Evolutionary conservation across 2,797 vertebrate species (phyloP), one percentile per base, ranked within the genome.

Genomic region (Xiphophorus birchmanni): DNA sequence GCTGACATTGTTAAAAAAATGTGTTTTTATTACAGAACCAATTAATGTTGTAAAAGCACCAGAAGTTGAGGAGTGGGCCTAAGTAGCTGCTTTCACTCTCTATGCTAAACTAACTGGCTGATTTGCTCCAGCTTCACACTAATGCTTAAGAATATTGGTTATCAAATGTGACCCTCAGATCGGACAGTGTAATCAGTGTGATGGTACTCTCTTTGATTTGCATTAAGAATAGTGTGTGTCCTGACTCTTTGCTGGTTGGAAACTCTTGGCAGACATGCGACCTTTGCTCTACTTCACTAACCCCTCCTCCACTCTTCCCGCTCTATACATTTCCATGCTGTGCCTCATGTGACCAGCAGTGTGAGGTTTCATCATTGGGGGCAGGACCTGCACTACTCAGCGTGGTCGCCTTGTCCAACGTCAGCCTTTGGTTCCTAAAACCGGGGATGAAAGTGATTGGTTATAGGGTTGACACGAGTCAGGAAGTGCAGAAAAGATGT

Each of bases 231-330:
- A 83, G 78, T 72, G 56, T 79, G 23, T 80, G 80, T 54, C 74
- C 85, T 80, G 73, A 79, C 73, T 65, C 21, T 29, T 47, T 60
- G 73, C 73, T 29, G 42, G 69, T 45, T 52, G 54, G 74, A 75
- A 77, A 81, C 76, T 65, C 76, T 32, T 81, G 86, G 87, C 44
- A 78, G 29, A 81, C 69, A 56, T 29, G 18, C 82, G 89, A 93
- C 91, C 93, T 93, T 94, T 94, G 89, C 72, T 89, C 93, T 81
- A 94, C 78, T 89, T 92, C 40, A 74, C 73, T 79, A 54, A 84
- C 73, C 82, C 85, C 84, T 42, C 84, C 89, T 87, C 85, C 88
- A 50, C 29, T 48, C 80, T 73, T 52, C 50, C 45, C 50, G 47
- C 73, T 56, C 12, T 47, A 2, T 83, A 65, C 65, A 77, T 84